Percentiles rank a stretch among this genome's conserved stretches.
Evolutionary conservation across 2,797 vertebrate genomes (phyloP).

Genomic region (Enteromius radiatus): DNA sequence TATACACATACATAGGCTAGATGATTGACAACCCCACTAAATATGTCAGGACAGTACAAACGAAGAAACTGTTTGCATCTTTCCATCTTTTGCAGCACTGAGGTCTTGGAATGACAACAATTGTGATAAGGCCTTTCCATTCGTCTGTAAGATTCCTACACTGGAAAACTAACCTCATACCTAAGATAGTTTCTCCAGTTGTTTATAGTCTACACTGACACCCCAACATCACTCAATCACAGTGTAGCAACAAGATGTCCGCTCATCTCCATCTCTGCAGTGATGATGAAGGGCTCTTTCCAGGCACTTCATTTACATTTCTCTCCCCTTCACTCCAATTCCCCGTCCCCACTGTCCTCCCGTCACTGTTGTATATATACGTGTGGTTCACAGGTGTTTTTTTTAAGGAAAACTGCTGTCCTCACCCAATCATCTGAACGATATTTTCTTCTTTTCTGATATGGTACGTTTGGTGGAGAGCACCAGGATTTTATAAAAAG

Average conservation of each 20-base stretch:
- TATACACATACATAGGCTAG: too few relatives aligned
- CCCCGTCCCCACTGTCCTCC: not conserved
- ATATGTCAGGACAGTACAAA: not conserved
- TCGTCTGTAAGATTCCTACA: constrained; percentile 83
- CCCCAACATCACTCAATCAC: not conserved
- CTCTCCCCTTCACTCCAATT: not conserved
- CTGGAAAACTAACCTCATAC: constrained; percentile 64
- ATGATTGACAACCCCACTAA: not conserved
- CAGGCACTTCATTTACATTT: not conserved
- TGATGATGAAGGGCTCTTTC: not conserved
- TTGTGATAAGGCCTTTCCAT: constrained; percentile 80
- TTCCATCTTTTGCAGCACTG: constrained; percentile 69
- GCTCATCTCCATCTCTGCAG: constrained; percentile 5
- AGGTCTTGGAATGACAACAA: constrained; percentile 86
- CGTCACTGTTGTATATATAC: not conserved
- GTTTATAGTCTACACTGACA: not conserved
- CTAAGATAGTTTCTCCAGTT: not conserved
- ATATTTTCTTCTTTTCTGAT: constrained; percentile 16
- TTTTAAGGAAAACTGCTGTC: not conserved
- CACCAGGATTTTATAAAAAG: not conserved
- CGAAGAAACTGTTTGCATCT: constrained; percentile 11
- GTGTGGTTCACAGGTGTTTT: too few relatives aligned
- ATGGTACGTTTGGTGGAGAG: not conserved
- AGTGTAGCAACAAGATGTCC: constrained; percentile 6
- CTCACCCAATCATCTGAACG: constrained; percentile 20